Evolutionary conservation across 92 coral and sea anemone species (phyloP).

Genomic region (Pocillopora meandrina): DNA sequence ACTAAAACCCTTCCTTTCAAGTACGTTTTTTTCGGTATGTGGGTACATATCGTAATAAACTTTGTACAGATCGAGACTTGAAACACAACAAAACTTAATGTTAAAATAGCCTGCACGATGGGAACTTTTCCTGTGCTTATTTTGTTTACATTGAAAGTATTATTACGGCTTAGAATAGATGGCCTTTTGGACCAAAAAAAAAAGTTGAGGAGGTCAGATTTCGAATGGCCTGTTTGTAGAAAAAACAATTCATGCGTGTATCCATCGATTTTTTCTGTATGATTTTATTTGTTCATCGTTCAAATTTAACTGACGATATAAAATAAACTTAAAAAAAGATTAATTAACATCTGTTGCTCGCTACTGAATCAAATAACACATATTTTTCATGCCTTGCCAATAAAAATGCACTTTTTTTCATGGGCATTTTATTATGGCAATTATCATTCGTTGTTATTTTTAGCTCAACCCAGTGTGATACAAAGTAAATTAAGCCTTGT

Average conservation of each 20-base stretch:
- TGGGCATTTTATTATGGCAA: background rate
- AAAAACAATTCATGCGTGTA: background rate
- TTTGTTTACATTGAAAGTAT: constrained; percentile 11
- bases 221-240: background rate
- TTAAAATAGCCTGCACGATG: background rate
- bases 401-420: background rate
- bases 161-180: constrained; percentile 18
- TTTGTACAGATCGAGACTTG: background rate
- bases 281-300: background rate
- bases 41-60: background rate
- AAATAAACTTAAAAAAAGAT: background rate
- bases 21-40: too few species aligned
- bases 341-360: background rate
- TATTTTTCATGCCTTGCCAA: background rate
- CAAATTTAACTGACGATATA: background rate
- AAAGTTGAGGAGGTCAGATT: background rate
- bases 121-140: constrained; percentile 9
- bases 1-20: too few species aligned
- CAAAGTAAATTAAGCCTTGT: background rate
- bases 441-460: constrained; percentile 18
- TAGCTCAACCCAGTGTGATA: constrained; percentile 13
- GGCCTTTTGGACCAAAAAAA: background rate
- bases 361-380: background rate
- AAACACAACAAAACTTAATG: background rate
- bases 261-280: background rate